Evolutionary conservation across 2,797 vertebrate genomes (phyloP), one percentile per base, ranked within the genome.

Genomic region (Chrysocyon brachyurus): DNA sequence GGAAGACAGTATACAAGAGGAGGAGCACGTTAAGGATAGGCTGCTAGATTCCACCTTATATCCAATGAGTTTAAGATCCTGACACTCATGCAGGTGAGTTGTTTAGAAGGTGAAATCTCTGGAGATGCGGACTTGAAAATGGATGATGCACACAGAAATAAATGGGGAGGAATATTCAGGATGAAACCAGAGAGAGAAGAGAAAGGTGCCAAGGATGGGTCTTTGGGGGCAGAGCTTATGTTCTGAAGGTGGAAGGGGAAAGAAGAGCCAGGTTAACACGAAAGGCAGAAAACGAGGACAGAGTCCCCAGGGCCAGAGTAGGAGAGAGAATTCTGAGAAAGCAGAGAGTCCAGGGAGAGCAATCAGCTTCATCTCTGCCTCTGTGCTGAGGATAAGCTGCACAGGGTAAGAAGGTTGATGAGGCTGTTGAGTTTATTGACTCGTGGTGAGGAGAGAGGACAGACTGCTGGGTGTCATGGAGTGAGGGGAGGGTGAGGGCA

Each of bases 391-490:
- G 46, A 59, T 31, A 92, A 88, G 56, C 52, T 0, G 0, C 59
- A 22, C 63, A 1, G 85, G 68, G 10, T 86, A 31, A 88, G 81
- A 54, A 86, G 61, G 57, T 16, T 87, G 68, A 86, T 94, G 90
- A 91, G 94, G 82, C 82, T 95, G 33, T 36, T 86, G 88, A 81
- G 77, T n/a, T 36, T 63, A 12, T 31, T 83, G 81, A 73, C 46
- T 12, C 0, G 9, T 56, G 33, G 26, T 21, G 87, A 56, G 78
- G 66, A 78, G n/a, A 56, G 87, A 87, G 36, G 68, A 59, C 36
- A 49, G 97, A 46, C 52, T 8, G 49, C 59, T 63, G 89, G 87
- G 83, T 89, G 61, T 66, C 63, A 40, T 24, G 33, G 77, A 94
- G 70, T 22, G 46, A 90, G 73, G 68, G 78, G 40, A 24, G 3